Percentiles rank a stretch among this genome's conserved stretches.
Conservation (phyloP, 2,888 invertebrate genomes). For the Balanococcus diminutus region DNA sequence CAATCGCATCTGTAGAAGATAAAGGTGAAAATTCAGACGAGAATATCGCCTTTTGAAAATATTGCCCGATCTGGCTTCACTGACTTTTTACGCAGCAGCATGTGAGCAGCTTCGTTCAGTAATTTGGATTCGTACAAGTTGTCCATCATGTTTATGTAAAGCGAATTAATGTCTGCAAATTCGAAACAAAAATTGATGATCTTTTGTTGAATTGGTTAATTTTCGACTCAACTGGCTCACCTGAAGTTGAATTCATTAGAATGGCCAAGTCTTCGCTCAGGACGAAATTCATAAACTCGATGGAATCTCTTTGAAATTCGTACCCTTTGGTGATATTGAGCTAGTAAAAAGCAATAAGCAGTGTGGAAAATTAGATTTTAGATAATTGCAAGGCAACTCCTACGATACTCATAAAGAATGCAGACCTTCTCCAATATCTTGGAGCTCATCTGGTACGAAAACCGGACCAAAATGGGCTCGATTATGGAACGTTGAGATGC, state of each 20-base stretch:
- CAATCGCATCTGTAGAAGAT: constrained; percentile 17
- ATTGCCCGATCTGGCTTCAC: neutral
- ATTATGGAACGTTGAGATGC: neutral
- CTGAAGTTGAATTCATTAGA: neutral
- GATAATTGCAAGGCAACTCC: no score
- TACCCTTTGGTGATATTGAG: neutral
- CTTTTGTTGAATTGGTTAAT: neutral
- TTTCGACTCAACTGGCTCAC: neutral
- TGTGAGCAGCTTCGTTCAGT: neutral
- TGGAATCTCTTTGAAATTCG: neutral
- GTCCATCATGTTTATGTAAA: neutral
- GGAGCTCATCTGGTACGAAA: neutral
- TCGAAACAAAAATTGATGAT: neutral
- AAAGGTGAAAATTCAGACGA: neutral
- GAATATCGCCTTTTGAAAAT: neutral
- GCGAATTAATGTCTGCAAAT: neutral
- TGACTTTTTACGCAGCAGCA: constrained; percentile 4
- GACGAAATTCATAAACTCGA: constrained; percentile 2
- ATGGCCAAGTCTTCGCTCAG: neutral
- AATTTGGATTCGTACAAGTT: constrained; percentile 12
- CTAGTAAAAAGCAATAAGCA: neutral
- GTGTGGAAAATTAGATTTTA: no score
- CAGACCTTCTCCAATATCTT: neutral
- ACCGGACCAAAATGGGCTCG: neutral
- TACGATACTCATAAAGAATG: no score